These are phyloP conservation scores for Tiaroga cobitis DNA, from an alignment of 2,797 vertebrate genomes.

Conservation along the genomic window DNA sequence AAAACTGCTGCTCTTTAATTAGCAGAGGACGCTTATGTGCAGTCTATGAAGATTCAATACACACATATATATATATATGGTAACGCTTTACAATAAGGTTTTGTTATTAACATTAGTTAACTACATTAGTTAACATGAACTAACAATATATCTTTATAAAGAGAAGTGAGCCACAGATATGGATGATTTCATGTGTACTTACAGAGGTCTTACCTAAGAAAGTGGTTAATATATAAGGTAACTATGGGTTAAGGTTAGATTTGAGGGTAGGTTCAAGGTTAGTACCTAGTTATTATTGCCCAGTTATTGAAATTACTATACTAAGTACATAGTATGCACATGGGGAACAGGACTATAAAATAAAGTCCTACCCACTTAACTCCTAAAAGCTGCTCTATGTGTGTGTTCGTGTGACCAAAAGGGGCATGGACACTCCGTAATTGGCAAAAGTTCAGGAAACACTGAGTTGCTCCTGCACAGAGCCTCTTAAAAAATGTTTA, in stretches of 20 bases:
- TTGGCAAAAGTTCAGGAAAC: constrained; percentile 67
- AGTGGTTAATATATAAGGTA: not conserved
- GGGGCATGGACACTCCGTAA: constrained; percentile 12
- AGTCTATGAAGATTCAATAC: not conserved
- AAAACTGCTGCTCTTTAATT: not conserved
- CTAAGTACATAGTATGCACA: not conserved
- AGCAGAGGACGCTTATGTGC: constrained; percentile 21
- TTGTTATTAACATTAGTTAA: too few relatives aligned
- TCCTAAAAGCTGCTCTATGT: not conserved
- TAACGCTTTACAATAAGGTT: too few relatives aligned
- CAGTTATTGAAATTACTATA: too few relatives aligned
- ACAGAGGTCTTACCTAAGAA: not conserved
- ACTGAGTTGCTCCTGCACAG: constrained; percentile 59
- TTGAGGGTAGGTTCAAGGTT: too few relatives aligned
- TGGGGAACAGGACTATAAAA: not conserved
- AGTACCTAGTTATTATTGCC: too few relatives aligned
- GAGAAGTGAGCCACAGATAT: not conserved
- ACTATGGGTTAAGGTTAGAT: too few relatives aligned
- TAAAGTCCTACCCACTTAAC: not conserved
- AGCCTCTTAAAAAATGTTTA: constrained; percentile 54
- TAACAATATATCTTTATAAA: not conserved
- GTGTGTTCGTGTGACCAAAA: not conserved
- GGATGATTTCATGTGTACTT: not conserved
- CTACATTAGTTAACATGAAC: too few relatives aligned
- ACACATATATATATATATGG: not conserved